These are phyloP conservation scores for Cairina moschata DNA, from an alignment of 2,113 vertebrate species.

Conservation along the genomic window DNA sequence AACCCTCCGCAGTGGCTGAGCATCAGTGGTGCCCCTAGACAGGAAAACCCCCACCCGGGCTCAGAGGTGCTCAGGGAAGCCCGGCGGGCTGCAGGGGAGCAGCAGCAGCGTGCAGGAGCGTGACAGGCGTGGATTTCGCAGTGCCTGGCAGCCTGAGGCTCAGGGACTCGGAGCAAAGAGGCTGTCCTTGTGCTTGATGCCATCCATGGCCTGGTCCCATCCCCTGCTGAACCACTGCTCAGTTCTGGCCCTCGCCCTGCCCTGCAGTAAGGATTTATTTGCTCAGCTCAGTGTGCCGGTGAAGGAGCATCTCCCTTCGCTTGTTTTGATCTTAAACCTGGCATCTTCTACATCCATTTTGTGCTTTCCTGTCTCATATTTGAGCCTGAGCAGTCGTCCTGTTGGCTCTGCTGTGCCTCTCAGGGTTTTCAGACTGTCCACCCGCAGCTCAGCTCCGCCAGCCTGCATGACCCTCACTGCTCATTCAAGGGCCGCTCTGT, in stretches of 20 bases:
- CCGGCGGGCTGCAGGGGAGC: neutral
- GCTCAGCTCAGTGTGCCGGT: neutral
- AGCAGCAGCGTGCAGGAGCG: neutral
- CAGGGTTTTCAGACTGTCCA: neutral
- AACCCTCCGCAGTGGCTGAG: neutral
- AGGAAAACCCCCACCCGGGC: neutral
- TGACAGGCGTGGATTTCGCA: too few relatives aligned
- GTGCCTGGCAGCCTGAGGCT: neutral
- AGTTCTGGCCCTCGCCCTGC: too few relatives aligned
- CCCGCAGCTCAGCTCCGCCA: neutral
- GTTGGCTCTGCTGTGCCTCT: fast-evolving
- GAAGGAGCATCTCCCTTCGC: neutral
- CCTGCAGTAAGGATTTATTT: neutral
- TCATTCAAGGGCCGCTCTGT: fast-evolving
- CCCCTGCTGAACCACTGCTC: neutral
- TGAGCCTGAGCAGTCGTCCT: neutral
- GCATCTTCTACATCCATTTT: neutral
- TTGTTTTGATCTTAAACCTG: neutral
- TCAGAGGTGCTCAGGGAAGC: neutral
- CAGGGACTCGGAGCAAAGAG: neutral
- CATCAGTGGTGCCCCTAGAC: neutral
- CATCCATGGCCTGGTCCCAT: neutral
- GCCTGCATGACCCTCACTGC: neutral
- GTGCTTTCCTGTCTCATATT: neutral
- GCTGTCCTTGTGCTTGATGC: neutral